Base-by-base conservation (phyloP, 2,797 vertebrate genomes). In the Alcedo quadribrachys region DNA sequence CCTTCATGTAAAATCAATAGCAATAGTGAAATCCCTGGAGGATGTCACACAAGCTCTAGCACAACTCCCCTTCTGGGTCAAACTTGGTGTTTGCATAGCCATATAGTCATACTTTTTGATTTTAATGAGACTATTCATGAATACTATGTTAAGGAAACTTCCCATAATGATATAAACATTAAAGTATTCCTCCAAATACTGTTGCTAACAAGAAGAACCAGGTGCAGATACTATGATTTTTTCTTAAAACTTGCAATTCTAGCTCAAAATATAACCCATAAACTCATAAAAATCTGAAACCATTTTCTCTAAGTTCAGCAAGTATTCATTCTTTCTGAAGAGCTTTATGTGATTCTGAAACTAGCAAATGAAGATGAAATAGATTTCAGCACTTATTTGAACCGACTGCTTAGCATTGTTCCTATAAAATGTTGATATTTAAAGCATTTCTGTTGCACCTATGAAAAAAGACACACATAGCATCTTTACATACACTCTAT, bases 1-100 rank as follows among this genome's bases (percentile, higher is more conserved):
- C 32, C 58, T 73, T 78, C 54, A 73, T 75, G 83, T 69, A 90
- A 95, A 94, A 95, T 93, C 95, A 80, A 93, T 70, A 84, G 65
- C 85, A 88, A 61, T 14, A 78, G 57, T 65, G 75, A 87, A 92
- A 21, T 57, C 83, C 66, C 81, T 51, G 69, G 75, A 88, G 84
- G 50, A 75, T 35, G 61, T 12, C 88, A 87, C 66, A 80, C 75
- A 51, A 70, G n/a, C 27, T 79, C 48, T 70, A 51, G 60, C 37
- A 67, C 17, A 5, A 65, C 80, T 77, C 40, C 62, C 66, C 17
- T 48, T 80, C 32, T 71, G 83, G 66, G 86, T 54, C 54, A 82
- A 35, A 50, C 48, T 43, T 24, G 10, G 24, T n/a, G 75, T 89
- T 87, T 78, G 79, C 79, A 78, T 21, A 62, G 46, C 27, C 27